phyloP scores from a whole-genome alignment of 1,140 invertebrate genomes.

The Potamilus streckersoni region DNA sequence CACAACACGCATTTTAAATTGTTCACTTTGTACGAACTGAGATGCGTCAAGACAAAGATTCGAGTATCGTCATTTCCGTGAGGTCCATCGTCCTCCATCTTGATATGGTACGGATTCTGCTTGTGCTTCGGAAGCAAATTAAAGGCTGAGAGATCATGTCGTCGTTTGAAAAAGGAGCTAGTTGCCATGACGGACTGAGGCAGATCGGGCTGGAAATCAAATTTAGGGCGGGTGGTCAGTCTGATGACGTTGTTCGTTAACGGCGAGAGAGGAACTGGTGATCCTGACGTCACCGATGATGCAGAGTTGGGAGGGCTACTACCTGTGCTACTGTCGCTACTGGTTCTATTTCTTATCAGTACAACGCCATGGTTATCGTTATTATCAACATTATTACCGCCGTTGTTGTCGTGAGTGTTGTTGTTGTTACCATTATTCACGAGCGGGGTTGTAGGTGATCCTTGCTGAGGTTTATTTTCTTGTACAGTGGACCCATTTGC shows the following conservation, averaged over 20 bases:
- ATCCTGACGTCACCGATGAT: conserved; percentile 42
- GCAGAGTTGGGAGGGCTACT: conserved; percentile 59
- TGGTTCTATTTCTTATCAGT: conserved; percentile 75
- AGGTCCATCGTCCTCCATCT: conserved; percentile 97
- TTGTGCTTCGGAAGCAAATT: conserved; percentile 93
- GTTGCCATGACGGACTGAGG: conserved; percentile 68
- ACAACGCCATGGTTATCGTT: conserved; percentile 70
- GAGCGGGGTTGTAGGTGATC: conserved; percentile 2
- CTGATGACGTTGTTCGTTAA: conserved; percentile 29
- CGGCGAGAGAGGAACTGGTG: conserved; percentile 42
- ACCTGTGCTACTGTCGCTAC: conserved; percentile 74
- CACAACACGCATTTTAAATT: conserved; percentile 78
- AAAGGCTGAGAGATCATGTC: conserved; percentile 94
- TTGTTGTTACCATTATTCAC: not conserved
- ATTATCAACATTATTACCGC: conserved; percentile 38
- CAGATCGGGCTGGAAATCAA: conserved; percentile 81
- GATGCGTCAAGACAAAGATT: conserved; percentile 61
- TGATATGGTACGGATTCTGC: conserved; percentile 86
- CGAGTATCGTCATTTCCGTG: conserved; percentile 96
- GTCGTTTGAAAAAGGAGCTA: conserved; percentile 72
- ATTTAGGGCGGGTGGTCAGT: conserved; percentile 76
- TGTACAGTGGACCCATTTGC: conserved; percentile 33
- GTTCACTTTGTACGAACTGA: conserved; percentile 57
- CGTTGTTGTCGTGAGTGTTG: conserved; percentile 26
- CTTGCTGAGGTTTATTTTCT: conserved; percentile 4